Conservation (phyloP, 2,797 vertebrate species). For the Sylvilagus floridanus region DNA sequence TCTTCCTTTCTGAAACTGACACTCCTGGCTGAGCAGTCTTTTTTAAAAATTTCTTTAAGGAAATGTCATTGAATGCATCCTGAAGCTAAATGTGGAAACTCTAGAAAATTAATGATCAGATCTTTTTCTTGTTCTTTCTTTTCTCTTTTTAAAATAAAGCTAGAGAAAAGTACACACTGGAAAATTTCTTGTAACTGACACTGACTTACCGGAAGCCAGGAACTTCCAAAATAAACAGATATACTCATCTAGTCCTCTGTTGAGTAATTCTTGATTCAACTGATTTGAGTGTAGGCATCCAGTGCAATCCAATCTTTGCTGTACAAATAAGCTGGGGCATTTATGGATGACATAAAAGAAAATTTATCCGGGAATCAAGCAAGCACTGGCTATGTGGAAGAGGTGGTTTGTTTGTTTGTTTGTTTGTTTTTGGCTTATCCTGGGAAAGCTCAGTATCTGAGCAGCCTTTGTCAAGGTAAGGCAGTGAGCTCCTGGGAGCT, state of each 20-base stretch:
- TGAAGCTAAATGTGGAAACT: slow-evolving; percentile 37
- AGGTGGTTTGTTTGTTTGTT: neutral
- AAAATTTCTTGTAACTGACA: slow-evolving; percentile 68
- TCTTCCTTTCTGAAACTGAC: slow-evolving; percentile 4
- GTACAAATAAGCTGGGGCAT: slow-evolving; percentile 67
- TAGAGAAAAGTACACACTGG: neutral
- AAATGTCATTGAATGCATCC: slow-evolving; percentile 59
- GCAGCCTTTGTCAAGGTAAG: rapidly evolving
- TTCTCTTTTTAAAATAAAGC: neutral
- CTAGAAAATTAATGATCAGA: neutral
- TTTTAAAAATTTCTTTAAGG: neutral
- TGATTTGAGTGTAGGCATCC: slow-evolving; percentile 54
- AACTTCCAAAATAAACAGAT: slow-evolving; percentile 7
- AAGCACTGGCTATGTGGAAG: slow-evolving; percentile 64
- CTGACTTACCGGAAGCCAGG: slow-evolving; percentile 45
- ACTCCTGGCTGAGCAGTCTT: neutral
- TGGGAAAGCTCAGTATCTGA: neutral
- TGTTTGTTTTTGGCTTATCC: neutral
- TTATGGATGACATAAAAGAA: slow-evolving; percentile 68
- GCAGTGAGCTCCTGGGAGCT: neutral
- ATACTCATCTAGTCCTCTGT: slow-evolving; percentile 35
- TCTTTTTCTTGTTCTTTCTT: neutral
- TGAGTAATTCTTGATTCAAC: slow-evolving; percentile 77
- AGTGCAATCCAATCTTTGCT: slow-evolving; percentile 73
- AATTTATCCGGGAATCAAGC: slow-evolving; percentile 69